Evolutionary conservation across 1,140 invertebrate species (phyloP).

Genomic region (Dufourea novaeangliae): DNA sequence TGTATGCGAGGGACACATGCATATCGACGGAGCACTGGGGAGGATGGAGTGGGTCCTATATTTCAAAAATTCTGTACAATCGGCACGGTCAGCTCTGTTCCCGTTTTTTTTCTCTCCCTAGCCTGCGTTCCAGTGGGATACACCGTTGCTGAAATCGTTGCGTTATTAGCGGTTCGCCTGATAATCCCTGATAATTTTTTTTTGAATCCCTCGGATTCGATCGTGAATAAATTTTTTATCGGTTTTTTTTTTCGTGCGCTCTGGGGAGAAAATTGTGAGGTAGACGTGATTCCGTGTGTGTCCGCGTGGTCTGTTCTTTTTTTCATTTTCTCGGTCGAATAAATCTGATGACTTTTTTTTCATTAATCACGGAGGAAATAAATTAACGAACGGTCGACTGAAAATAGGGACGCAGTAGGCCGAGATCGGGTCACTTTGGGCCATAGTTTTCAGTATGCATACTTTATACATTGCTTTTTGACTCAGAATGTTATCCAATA

Average conservation of each 20-base stretch:
- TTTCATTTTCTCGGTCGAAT: neutral
- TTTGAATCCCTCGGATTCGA: neutral
- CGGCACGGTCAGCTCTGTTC: neutral
- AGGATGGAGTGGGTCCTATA: constrained; percentile 44
- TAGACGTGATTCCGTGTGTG: neutral
- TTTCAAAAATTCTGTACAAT: constrained; percentile 60
- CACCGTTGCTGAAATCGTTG: constrained; percentile 25
- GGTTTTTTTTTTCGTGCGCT: neutral
- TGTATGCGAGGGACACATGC: neutral
- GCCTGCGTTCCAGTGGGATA: constrained; percentile 2
- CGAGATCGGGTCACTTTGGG: too few relatives aligned
- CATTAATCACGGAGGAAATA: too few relatives aligned
- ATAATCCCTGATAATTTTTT: neutral
- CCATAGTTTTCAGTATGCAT: too few relatives aligned
- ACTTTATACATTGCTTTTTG: too few relatives aligned
- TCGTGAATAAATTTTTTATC: neutral
- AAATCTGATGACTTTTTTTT: too few relatives aligned
- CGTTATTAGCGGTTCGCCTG: constrained; percentile 39
- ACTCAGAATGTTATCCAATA: too few relatives aligned
- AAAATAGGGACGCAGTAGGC: too few relatives aligned
- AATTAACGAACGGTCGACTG: too few relatives aligned
- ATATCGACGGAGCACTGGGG: constrained; percentile 23
- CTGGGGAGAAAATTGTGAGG: neutral
- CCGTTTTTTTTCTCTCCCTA: constrained; percentile 9
- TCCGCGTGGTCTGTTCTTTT: neutral